Evolutionary conservation across 2,797 vertebrate species (phyloP).

Genomic region (Decapterus maruadsi): DNA sequence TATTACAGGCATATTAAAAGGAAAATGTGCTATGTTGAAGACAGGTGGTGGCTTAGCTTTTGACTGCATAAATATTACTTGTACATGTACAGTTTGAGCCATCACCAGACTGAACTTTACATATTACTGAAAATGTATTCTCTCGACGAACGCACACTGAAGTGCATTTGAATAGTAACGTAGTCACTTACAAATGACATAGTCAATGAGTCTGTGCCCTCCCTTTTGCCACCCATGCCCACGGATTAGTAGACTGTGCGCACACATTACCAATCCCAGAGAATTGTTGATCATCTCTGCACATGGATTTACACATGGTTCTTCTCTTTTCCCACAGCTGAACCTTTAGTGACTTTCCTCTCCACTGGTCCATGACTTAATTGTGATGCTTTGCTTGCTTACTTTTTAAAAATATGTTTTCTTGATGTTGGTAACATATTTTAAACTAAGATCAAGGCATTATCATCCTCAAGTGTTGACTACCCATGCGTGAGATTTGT

Average conservation of each 20-base stretch:
- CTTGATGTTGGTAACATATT: not conserved
- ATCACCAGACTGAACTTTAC: not conserved
- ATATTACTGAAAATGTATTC: not conserved
- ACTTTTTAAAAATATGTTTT: not conserved
- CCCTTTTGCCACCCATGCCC: no score
- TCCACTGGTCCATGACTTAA: not conserved
- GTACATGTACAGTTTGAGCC: not conserved
- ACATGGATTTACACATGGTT: not conserved
- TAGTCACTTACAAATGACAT: no score
- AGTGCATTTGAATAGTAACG: not conserved
- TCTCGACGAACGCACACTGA: not conserved
- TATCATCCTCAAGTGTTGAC: no score
- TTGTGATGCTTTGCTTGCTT: not conserved
- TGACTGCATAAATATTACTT: not conserved
- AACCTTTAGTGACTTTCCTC: not conserved
- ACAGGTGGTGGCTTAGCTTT: not conserved
- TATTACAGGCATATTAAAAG: not conserved
- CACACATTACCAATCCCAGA: no score
- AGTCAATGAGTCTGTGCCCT: no score
- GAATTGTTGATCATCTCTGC: not conserved
- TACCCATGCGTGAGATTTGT: not conserved
- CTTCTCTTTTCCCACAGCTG: not conserved
- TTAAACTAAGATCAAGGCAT: not conserved
- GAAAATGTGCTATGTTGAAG: not conserved
- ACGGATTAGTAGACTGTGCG: not conserved